A percentile compares a stretch with the other conserved stretches of the same genome.
These are phyloP conservation scores for Pandemis heparana DNA, from an alignment of 2,888 invertebrate species.

Conservation along the genomic window DNA sequence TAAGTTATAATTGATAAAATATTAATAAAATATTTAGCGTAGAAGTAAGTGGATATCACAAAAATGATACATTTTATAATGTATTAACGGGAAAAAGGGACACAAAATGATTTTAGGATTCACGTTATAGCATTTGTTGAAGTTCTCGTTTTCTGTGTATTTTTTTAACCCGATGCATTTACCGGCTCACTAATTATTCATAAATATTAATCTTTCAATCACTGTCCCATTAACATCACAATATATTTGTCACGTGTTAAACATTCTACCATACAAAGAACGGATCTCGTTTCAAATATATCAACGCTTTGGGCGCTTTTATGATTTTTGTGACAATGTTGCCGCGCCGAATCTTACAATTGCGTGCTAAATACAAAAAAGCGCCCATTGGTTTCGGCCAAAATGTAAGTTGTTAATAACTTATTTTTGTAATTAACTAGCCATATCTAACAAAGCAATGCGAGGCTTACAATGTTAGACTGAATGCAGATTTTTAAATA, in stretches of 20 bases:
- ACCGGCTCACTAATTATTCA: not conserved
- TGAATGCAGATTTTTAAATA: not conserved
- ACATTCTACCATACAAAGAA: not conserved
- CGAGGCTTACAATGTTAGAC: not conserved
- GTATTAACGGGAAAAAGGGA: constrained; percentile 37
- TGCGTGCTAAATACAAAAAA: too few relatives aligned
- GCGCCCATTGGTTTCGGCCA: too few relatives aligned
- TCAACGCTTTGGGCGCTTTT: too few relatives aligned
- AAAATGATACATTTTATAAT: constrained; percentile 42
- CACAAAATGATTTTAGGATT: not conserved
- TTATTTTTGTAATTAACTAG: not conserved
- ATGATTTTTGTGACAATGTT: too few relatives aligned
- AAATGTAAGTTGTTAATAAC: too few relatives aligned
- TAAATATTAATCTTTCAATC: not conserved
- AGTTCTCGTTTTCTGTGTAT: constrained; percentile 12
- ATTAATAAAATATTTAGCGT: constrained; percentile 4
- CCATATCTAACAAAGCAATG: constrained; percentile 6
- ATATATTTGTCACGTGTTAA: not conserved
- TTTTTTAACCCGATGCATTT: constrained; percentile 17
- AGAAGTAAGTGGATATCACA: constrained; percentile 29
- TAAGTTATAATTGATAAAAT: constrained; percentile 46
- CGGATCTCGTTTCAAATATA: too few relatives aligned
- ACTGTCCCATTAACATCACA: not conserved
- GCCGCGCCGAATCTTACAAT: too few relatives aligned
- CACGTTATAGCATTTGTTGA: not conserved